A percentile compares a stretch with the other conserved stretches of the same genome.
Evolutionary conservation across 2,888 invertebrate genomes (phyloP).

Genomic region (Carabus problematicus): DNA sequence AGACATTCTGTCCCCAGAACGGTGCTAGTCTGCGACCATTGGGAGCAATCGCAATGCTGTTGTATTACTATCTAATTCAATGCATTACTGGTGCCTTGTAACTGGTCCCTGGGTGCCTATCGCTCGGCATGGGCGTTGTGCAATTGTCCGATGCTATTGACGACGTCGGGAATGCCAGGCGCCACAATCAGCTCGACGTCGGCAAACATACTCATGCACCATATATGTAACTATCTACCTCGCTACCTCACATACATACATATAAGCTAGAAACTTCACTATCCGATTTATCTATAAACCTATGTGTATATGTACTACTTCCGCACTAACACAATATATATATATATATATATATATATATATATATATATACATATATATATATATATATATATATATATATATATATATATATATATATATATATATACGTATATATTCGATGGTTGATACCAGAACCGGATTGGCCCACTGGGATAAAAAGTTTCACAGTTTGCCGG

Average conservation of each 20-base stretch:
- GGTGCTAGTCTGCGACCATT: slow-evolving; percentile 49
- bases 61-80: slow-evolving; percentile 68
- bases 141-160: slow-evolving; percentile 56
- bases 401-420: slow-evolving; percentile 15
- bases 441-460: too few species aligned
- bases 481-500: not conserved
- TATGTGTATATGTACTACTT: not conserved
- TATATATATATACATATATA: slow-evolving; percentile 19
- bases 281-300: slow-evolving; percentile 18
- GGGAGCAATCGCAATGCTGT: slow-evolving; percentile 57
- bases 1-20: slow-evolving; percentile 49
- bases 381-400: slow-evolving; percentile 20
- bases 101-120: slow-evolving; percentile 60
- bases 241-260: not conserved
- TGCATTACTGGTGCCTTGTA: slow-evolving; percentile 63
- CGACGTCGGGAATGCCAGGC: slow-evolving; percentile 46
- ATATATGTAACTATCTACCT: too few species aligned
- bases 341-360: not conserved
- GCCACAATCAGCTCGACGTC: slow-evolving; percentile 32
- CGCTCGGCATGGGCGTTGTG: slow-evolving; percentile 57
- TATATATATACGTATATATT: too few species aligned
- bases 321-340: not conserved
- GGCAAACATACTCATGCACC: slow-evolving; percentile 8
- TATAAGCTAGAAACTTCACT: not conserved
- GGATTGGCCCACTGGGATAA: not conserved